phyloP scores from a whole-genome alignment of 37 sponge, comb jelly and placozoan species.

The Beroe ovata region DNA sequence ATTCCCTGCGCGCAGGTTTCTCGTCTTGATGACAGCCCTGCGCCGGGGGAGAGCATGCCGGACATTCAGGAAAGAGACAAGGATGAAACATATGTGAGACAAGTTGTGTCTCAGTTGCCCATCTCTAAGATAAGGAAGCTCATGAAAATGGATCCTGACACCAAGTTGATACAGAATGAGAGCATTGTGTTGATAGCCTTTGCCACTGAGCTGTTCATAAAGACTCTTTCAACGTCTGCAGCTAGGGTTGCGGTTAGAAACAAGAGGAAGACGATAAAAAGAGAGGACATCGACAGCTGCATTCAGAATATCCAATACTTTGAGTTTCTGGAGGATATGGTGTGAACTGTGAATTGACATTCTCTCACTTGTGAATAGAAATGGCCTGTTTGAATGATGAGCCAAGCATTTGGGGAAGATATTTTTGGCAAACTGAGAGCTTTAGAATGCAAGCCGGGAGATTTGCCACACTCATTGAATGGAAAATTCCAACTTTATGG shows the following conservation, averaged over 20 bases:
- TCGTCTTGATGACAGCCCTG: not conserved
- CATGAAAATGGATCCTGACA: slow-evolving; percentile 57
- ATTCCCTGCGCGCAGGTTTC: not conserved
- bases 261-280: slow-evolving; percentile 48
- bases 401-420: too few species aligned
- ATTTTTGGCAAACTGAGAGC: too few species aligned
- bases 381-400: too few species aligned
- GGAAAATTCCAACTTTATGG: too few species aligned
- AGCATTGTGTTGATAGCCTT: slow-evolving; percentile 5
- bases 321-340: slow-evolving; percentile 61
- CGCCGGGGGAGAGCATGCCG: not conserved
- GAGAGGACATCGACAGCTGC: slow-evolving; percentile 27
- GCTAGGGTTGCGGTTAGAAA: slow-evolving; percentile 58
- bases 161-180: slow-evolving; percentile 35
- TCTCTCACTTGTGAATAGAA: too few species aligned
- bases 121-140: slow-evolving; percentile 38
- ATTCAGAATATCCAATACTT: not conserved
- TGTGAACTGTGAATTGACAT: too few species aligned
- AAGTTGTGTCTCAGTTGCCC: slow-evolving; percentile 41
- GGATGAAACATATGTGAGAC: not conserved
- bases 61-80: too few species aligned
- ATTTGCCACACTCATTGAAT: too few species aligned
- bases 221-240: slow-evolving; percentile 23
- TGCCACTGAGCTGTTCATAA: slow-evolving; percentile 51
- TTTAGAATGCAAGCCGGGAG: too few species aligned